Evolutionary conservation across 2,888 invertebrate genomes (phyloP), one percentile per base, ranked within the genome.

Genomic region (Leptarthrus brevirostris): DNA sequence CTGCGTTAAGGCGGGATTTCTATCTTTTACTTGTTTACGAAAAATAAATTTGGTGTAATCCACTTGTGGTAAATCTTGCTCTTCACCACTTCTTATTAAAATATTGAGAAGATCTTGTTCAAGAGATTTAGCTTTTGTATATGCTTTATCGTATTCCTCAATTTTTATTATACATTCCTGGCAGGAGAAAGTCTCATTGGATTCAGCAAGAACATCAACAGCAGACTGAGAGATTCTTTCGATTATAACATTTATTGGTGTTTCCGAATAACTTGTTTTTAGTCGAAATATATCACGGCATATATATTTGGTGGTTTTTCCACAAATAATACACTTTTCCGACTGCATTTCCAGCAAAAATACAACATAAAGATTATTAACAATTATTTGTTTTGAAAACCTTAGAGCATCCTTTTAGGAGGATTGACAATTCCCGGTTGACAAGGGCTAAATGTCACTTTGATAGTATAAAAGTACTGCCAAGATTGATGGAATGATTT

Each of bases 121-220:
- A n/a, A 76, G 71, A 16, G 72, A 47, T 16, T 52, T 34, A 2
- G 75, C 76, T 3, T 66, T 76, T 22, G 26, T 52, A 12, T 54
- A 64, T 0, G 75, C 77, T 16, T 75, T 66, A 71, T 78, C 78
- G 61, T 77, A 78, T 20, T 77, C 75, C 34, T 78, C 74, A 26
- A 78, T 66, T 61, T 76, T 74, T 10, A 64, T 36, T 22, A 76
- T 22, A 44, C 78, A 78, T 18, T 66, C 53, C 8, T 73, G 26
- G 52, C 78, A 78, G 6, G 70, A 58, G 12, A 44, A 47, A 34
- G 18, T 36, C 6, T 58, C 40, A n/a, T 58, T 22, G 18, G 26
- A 26, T 6, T 58, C 22, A 8, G 16, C 49, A 1, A 18, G 5
- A 4, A 58, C 8, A 18, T 18, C 5, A 1, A 20, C 14, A 2